Base-by-base conservation (phyloP, 2,888 invertebrate species). In the Mesoligia furuncula region DNA sequence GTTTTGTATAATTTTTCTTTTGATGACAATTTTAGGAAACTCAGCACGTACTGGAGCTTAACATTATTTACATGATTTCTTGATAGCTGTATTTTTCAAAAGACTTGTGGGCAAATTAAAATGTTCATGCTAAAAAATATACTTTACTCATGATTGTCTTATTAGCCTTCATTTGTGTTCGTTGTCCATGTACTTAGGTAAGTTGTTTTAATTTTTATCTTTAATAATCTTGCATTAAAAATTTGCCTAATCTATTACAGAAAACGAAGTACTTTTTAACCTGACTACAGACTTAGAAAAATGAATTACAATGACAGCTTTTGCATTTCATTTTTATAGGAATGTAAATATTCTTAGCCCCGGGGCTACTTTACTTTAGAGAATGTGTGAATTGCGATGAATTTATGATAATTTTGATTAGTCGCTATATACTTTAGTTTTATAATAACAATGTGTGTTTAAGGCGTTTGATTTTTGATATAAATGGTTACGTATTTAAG, bases 381-480 rank as follows among this genome's bases (percentile, higher is more conserved):
- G 79, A 85, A 88, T 86, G 86, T 83, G 87, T 90, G 85, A 87
- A 90, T 90, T 86, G 69, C 69, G 81, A 88, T 73, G 80, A 74
- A 80, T 79, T 77, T 79, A 79, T 54, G 42, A 70, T 87, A 79
- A 79, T 93, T 95, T 95, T 94, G 93, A 94, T 84, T 92, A 91
- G 90, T 84, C 15, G 17, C 15, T 76, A 24, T 67, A 91, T 95
- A 95, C 94, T 91, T 73, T 93, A 93, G 93, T 95, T 95, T 95
- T 93, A 83, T 93, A 91, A 83, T 93, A 91, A 86, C 90, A 87
- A 85, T 83, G 73, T 81, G 88, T 92, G 89, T 93, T 78, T 92
- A 92, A 92, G 92, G 90, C 86, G 89, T 90, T 87, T 88, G 73
- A 79, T 77, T 94, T 95, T 94, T 94, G 92, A 94, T 94, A 93